These are phyloP conservation scores for Eupeodes corollae DNA, from an alignment of 1,140 invertebrate species.

Conservation along the genomic window DNA sequence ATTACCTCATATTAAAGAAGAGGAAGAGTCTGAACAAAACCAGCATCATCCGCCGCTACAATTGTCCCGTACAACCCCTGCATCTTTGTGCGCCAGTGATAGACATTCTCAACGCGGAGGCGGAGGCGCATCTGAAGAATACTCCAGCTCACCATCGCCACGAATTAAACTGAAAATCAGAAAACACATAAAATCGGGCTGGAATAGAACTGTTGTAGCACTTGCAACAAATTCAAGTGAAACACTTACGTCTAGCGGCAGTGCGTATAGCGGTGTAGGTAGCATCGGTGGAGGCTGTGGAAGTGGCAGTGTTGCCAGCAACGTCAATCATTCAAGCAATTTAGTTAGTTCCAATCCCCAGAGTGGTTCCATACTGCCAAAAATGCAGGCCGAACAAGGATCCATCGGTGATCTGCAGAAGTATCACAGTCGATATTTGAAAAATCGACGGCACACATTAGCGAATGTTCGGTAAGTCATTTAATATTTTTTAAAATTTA, in stretches of 20 bases:
- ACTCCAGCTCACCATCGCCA: conserved; percentile 29
- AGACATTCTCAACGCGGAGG: conserved; percentile 3
- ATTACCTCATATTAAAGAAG: conserved; percentile 48
- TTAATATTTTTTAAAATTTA: neutral
- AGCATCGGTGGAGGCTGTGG: conserved; percentile 2
- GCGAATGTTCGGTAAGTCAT: conserved; percentile 75
- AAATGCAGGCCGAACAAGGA: conserved; percentile 80
- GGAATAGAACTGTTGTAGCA: conserved; percentile 30
- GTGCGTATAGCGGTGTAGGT: neutral
- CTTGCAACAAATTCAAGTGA: conserved; percentile 3
- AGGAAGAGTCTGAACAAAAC: conserved; percentile 46
- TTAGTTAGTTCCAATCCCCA: conserved; percentile 28
- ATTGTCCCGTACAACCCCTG: conserved; percentile 39
- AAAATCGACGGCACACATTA: conserved; percentile 70
- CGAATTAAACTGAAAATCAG: conserved; percentile 34
- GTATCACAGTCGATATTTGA: conserved; percentile 69
- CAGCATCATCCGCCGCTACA: conserved; percentile 34
- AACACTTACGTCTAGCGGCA: conserved; percentile 14
- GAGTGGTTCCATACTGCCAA: conserved; percentile 40
- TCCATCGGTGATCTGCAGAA: conserved; percentile 76
- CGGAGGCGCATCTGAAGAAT: conserved; percentile 12
- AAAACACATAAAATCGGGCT: conserved; percentile 32
- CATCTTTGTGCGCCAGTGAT: conserved; percentile 26
- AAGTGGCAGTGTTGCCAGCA: conserved; percentile 20
- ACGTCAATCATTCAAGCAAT: conserved; percentile 33